Base-by-base conservation (phyloP, 2,888 invertebrate genomes). In the Smittia sp. region DNA sequence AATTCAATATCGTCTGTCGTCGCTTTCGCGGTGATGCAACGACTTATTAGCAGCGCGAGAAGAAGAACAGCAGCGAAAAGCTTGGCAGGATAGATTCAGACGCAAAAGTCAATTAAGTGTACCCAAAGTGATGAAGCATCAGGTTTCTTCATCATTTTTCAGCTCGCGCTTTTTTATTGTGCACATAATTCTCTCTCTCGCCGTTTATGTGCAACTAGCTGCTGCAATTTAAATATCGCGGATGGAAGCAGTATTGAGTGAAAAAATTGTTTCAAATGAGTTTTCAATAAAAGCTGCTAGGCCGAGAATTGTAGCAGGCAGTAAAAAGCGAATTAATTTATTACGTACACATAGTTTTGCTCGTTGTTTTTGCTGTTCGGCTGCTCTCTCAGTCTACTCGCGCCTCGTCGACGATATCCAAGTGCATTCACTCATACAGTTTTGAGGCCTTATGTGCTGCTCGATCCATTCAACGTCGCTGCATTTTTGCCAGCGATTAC, bases 391-490 rank as follows among this genome's bases (percentile, higher is more conserved):
- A 63, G 15, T 46, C 15, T n/a, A 46, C 32, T 32, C 32, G 15
- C n/a, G 13, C 46, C 13, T 46, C 46, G 46, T n/a, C n/a, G 39
- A n/a, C 66, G 39, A 38, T 66, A 66, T 66, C 66, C 32, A 66
- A 66, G 66, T 66, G 66, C 66, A 66, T 66, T 66, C 66, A 66
- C 66, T 66, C 66, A 66, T 66, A 66, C 32, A 32, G 15, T 6
- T 4, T n/a, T 18, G 24, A 27, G 27, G 15, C 46, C 46, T 46
- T 15, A 65, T 32, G 32, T 15, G 65, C 25, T 32, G 4, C 1
- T 38, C 38, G 9, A 7, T 27, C 18, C 27, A 13, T 3, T 65
- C 15, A 15, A 7, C 32, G 27, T 15, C 65, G 32, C 24, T 27
- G 27, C 25, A 38, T n/a, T 65, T 25, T n/a, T 25, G 65, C 27